These are phyloP conservation scores for Panonychus citri DNA, from an alignment of 1,140 invertebrate genomes.

Conservation along the genomic window DNA sequence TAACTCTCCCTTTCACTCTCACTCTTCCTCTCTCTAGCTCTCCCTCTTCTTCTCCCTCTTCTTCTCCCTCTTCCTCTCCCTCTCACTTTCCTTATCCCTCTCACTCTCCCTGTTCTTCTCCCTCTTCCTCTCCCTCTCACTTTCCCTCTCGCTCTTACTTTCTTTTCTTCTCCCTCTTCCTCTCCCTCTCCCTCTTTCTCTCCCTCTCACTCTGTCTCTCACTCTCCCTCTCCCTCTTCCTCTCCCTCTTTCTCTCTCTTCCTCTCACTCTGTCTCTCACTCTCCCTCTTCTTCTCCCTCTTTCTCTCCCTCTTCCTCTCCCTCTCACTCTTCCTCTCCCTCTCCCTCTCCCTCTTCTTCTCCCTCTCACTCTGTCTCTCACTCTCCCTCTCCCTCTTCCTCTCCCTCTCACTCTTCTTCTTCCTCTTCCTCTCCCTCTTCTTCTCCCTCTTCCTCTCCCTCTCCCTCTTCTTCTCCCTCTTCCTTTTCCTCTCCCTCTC, in stretches of 20 bases:
- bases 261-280: neutral
- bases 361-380: neutral
- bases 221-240: neutral
- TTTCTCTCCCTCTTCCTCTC: neutral
- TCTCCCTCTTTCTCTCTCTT: neutral
- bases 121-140: neutral
- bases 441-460: neutral
- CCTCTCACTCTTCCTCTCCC: too few relatives aligned
- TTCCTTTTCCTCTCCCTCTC: neutral
- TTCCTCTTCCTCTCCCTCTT: neutral
- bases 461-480: neutral
- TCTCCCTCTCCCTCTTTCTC: neutral
- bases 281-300: neutral
- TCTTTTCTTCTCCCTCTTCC: neutral
- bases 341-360: too few relatives aligned
- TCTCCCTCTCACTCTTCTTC: neutral
- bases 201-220: neutral
- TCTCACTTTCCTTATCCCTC: neutral
- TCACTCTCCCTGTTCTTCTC: neutral
- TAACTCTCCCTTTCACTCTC: neutral
- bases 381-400: neutral
- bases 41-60: neutral
- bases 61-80: neutral
- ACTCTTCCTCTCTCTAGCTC: neutral
- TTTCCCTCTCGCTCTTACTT: neutral